Conservation (phyloP, 1,140 invertebrate species). For the Himalopsyche phryganea region DNA sequence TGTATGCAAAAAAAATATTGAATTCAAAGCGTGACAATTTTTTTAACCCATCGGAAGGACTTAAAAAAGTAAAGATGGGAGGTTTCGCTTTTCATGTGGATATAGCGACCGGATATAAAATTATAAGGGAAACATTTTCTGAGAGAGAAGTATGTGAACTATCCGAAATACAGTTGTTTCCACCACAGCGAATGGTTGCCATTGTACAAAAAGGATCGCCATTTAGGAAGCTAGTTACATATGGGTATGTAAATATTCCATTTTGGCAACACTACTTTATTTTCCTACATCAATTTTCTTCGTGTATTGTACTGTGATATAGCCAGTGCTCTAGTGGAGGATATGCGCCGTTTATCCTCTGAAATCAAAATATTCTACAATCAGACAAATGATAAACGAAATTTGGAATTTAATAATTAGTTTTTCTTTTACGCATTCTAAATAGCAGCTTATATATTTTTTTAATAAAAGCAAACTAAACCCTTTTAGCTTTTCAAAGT, state of each 20-base stretch:
- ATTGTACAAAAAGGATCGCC: conserved; percentile 59
- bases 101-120: conserved; percentile 57
- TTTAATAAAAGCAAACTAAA: too few relatives aligned
- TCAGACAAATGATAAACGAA: too few relatives aligned
- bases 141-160: conserved; percentile 62
- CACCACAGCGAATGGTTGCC: conserved; percentile 51
- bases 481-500: too few relatives aligned
- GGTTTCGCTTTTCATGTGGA: conserved; percentile 64
- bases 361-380: too few relatives aligned
- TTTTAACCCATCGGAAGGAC: conserved; percentile 39
- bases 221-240: conserved; percentile 59
- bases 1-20: conserved; percentile 53
- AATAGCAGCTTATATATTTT: too few relatives aligned
- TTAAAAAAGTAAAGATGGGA: conserved; percentile 43
- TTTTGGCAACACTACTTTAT: too few relatives aligned
- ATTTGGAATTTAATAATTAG: too few relatives aligned
- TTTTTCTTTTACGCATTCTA: too few relatives aligned
- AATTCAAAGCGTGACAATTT: conserved; percentile 37
- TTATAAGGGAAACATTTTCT: conserved; percentile 56
- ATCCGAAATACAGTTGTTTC: conserved; percentile 56
- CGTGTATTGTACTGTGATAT: too few relatives aligned
- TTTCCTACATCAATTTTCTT: too few relatives aligned
- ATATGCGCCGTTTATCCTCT: too few relatives aligned
- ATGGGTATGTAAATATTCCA: conserved; percentile 51
- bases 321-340: too few relatives aligned